phyloP scores from a whole-genome alignment of 2,797 vertebrate genomes.

The Pangasius krempfi region DNA sequence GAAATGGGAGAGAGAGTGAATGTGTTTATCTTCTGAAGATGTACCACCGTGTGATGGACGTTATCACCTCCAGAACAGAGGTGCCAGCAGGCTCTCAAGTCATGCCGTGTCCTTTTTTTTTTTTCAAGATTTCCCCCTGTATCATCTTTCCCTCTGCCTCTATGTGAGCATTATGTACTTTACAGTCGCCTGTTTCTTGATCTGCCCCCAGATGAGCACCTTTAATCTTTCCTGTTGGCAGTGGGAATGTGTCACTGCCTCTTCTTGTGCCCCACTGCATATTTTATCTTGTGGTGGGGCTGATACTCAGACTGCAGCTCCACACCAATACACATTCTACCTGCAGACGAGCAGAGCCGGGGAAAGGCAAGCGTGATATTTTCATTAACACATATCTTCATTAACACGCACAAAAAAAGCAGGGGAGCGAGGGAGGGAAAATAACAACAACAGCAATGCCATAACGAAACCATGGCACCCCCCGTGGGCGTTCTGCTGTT shows the following conservation, averaged over 20 bases:
- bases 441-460: slow-evolving; percentile 62
- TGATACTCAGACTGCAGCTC: slow-evolving; percentile 54
- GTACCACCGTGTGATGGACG: slow-evolving; percentile 65
- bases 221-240: slow-evolving; percentile 74
- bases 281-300: slow-evolving; percentile 66
- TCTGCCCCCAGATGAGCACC: slow-evolving; percentile 73
- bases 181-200: slow-evolving; percentile 71
- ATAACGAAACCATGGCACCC: slow-evolving; percentile 71
- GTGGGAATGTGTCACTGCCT: slow-evolving; percentile 58
- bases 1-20: slow-evolving; percentile 14
- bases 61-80: slow-evolving; percentile 63
- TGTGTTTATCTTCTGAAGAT: slow-evolving; percentile 63
- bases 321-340: slow-evolving; percentile 54
- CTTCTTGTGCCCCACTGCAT: slow-evolving; percentile 43
- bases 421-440: slow-evolving; percentile 38
- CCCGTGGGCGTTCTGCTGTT: slow-evolving; percentile 74
- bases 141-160: slow-evolving; percentile 52
- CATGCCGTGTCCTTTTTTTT: slow-evolving; percentile 66
- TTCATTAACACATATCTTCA: slow-evolving; percentile 75
- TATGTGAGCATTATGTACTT: slow-evolving; percentile 66
- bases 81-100: slow-evolving; percentile 68
- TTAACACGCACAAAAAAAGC: slow-evolving; percentile 65
- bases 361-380: slow-evolving; percentile 47
- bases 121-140: slow-evolving; percentile 19
- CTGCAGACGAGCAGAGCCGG: slow-evolving; percentile 53